Evolutionary conservation across 2,797 vertebrate species (phyloP), one percentile per base, ranked within the genome.

Genomic region (Anomalospiza imberbis): DNA sequence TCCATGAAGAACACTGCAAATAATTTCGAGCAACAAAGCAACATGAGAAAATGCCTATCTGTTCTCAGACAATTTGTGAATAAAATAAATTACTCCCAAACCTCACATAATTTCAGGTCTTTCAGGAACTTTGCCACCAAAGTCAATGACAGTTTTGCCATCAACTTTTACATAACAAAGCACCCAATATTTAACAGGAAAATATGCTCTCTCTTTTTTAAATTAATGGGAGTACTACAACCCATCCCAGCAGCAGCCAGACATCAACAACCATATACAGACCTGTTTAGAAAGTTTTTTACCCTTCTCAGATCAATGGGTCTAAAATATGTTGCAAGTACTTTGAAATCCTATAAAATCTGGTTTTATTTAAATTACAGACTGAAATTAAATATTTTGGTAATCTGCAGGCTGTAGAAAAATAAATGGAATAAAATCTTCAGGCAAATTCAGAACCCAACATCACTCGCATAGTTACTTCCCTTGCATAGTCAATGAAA

Each of bases 1-100:
- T 85, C 85, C 88, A 88, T 88, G 89, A 97, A 95, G 94, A 96
- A 94, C 94, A 94, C 80, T 96, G 94, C 94, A 96, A 96, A 97
- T 89, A 93, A 95, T 93, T 92, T 88, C 0, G 5, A 93, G 79
- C 92, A 79, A 94, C 89, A 93, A 94, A 94, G 94, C 89, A 82
- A 95, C 86, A 88, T 25, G 67, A 90, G 94, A 92, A 93, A 97
- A 92, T 63, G 94, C 89, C 94, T 94, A 94, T 95, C 95, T 96
- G 88, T 74, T 94, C 89, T 60, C 89, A 73, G 85, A 90, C 54
- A 73, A 91, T 88, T 95, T 93, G 93, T 86, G 93, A 95, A 93
- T 80, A 94, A 93, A 96, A 95, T 68, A 71, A 91, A 93, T 94
- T 65, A 74, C 74, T 93, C 94, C 89, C 94, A 65, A 87, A 94